Evolutionary conservation across 2,888 invertebrate genomes (phyloP), one percentile per base, ranked within the genome.

Genomic region (Pharmacophagus antenor): DNA sequence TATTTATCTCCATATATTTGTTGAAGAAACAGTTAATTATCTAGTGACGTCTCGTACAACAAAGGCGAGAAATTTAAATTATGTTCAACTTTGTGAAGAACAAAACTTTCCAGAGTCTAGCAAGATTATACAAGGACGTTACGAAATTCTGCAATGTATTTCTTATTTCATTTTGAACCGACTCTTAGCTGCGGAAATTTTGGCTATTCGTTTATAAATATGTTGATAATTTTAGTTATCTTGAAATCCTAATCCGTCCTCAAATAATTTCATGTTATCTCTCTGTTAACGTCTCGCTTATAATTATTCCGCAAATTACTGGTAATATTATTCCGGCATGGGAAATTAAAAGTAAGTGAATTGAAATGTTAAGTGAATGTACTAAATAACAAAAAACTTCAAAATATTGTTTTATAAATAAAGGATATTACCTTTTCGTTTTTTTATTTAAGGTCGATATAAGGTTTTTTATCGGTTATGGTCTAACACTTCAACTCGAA

Each of bases 171-270:
- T 25, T 50, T 42, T 25, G 41, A 59, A 54, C 15, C 18, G 49
- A 25, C 41, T 58, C 12, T 27, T n/a, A 18, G 20, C 48, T 22
- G 15, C 44, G 37, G 15, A 0, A 41, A 46, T 37, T 49, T 31
- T 31, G 55, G 41, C 74, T 73, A 69, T 82, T 83, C 79, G 83
- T 87, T 67, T 67, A 69, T 78, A 81, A 83, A 79, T 78, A 79
- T 69, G 69, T 82, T 74, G 81, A 86, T 86, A 87, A 78, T 84
- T 85, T 82, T 77, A 74, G 77, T 83, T 87, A 87, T 88, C 88
- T 82, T 69, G 67, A 70, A 69, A 71, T 71, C 73, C 73, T 79
- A 82, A 82, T 80, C 84, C 80, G 79, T 80, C 79, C 84, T 80
- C 83, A 84, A 85, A 84, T 76, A 84, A 80, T 79, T 77, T 77